Conservation (phyloP, 2,888 invertebrate species). For the Rambutsinella grinnellia region DNA sequence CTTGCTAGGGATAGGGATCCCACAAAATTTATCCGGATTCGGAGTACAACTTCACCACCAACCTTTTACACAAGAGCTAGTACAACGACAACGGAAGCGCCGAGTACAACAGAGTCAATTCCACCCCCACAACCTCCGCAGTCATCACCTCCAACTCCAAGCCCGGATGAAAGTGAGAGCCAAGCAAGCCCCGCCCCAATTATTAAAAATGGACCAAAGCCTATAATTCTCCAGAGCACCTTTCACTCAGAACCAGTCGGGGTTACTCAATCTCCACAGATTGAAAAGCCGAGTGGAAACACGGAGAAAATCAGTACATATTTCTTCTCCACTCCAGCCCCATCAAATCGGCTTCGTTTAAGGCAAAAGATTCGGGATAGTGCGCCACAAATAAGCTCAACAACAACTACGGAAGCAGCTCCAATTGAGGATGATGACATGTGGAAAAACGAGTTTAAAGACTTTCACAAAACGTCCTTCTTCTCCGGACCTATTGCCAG, state of each 20-base stretch:
- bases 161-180: not conserved
- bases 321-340: slow-evolving; percentile 48
- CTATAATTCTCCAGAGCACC: slow-evolving; percentile 50
- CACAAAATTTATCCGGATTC: not conserved
- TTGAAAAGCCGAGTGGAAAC: slow-evolving; percentile 60
- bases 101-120: not conserved
- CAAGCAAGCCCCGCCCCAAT: slow-evolving; percentile 16
- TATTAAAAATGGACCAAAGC: slow-evolving; percentile 54
- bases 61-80: slow-evolving; percentile 26
- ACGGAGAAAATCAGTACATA: slow-evolving; percentile 61
- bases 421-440: slow-evolving; percentile 6
- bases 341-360: slow-evolving; percentile 15
- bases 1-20: not conserved
- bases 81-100: slow-evolving; percentile 44
- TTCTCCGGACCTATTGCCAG: not conserved
- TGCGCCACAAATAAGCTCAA: not conserved
- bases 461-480: slow-evolving; percentile 11
- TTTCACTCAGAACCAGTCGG: not conserved
- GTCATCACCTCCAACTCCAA: not conserved
- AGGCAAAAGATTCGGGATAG: slow-evolving; percentile 26
- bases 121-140: not conserved
- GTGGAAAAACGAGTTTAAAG: slow-evolving; percentile 28
- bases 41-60: slow-evolving; percentile 23
- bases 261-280: slow-evolving; percentile 53
- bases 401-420: not conserved